A percentile compares a stretch with the other conserved stretches of the same genome.
phyloP scores from a whole-genome alignment of 2,797 vertebrate genomes.

The Chiroxiphia lanceolata region DNA sequence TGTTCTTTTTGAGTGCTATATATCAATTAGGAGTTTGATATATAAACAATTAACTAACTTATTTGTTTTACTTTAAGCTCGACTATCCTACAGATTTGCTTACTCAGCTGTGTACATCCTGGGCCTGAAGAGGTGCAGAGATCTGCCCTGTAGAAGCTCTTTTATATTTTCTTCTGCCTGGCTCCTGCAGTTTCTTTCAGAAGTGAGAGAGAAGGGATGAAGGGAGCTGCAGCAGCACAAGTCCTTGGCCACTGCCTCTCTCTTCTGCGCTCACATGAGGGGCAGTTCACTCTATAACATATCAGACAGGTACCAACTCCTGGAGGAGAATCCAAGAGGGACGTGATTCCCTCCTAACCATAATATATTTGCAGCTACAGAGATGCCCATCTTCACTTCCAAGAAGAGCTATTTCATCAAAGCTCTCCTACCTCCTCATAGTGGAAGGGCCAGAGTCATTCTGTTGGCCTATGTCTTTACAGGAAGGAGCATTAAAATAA shows the following conservation, averaged over 20 bases:
- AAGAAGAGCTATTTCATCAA: neutral
- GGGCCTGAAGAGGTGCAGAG: neutral
- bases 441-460: neutral
- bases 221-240: neutral
- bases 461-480: neutral
- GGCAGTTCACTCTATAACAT: neutral
- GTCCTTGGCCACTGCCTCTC: fast-evolving
- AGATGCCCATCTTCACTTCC: neutral
- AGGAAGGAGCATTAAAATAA: neutral
- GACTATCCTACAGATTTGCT: neutral
- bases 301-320: neutral
- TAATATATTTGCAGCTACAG: neutral
- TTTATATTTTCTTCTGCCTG: neutral
- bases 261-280: neutral
- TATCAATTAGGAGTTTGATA: neutral
- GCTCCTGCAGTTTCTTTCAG: neutral
- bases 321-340: neutral
- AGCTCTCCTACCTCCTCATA: neutral
- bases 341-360: neutral
- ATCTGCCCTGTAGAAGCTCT: neutral
- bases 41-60: neutral
- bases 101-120: neutral
- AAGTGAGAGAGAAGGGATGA: neutral
- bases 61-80: neutral
- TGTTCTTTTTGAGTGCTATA: neutral